phyloP scores from a whole-genome alignment of 2,888 invertebrate species.

The Aphrophora alni region DNA sequence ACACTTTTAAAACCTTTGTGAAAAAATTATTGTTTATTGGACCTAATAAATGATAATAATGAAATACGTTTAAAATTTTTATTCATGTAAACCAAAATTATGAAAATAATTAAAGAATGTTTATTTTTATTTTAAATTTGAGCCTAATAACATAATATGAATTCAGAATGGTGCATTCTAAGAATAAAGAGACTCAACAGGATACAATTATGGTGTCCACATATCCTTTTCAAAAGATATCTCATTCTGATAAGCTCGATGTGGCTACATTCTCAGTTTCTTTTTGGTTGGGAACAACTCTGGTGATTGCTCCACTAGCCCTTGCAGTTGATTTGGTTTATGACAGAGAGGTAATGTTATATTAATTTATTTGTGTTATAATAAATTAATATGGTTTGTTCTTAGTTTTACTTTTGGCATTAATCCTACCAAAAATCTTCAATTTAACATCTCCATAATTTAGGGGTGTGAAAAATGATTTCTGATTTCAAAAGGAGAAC shows the following conservation, averaged over 20 bases:
- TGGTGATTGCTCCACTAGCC: slow-evolving; percentile 77
- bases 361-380: slow-evolving; percentile 10
- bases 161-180: neutral
- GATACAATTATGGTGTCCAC: slow-evolving; percentile 66
- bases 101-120: too few relatives aligned
- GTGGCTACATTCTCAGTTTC: slow-evolving; percentile 75
- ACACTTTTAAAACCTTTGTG: too few relatives aligned
- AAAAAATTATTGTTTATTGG: too few relatives aligned
- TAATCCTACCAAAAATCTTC: too few relatives aligned
- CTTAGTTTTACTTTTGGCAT: too few relatives aligned
- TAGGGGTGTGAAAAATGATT: too few relatives aligned
- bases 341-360: slow-evolving; percentile 74
- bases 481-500: too few relatives aligned
- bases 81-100: too few relatives aligned
- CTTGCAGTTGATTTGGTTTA: slow-evolving; percentile 81
- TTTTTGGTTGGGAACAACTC: slow-evolving; percentile 80
- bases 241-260: slow-evolving; percentile 75
- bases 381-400: slow-evolving; percentile 8
- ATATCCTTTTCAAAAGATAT: slow-evolving; percentile 76
- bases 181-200: neutral
- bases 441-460: too few relatives aligned
- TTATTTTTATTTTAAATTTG: neutral
- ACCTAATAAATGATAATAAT: too few relatives aligned
- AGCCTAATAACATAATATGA: neutral
- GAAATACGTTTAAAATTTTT: too few relatives aligned